These are phyloP conservation scores for Glyptemys insculpta DNA, from an alignment of 2,797 vertebrate genomes.

Conservation along the genomic window DNA sequence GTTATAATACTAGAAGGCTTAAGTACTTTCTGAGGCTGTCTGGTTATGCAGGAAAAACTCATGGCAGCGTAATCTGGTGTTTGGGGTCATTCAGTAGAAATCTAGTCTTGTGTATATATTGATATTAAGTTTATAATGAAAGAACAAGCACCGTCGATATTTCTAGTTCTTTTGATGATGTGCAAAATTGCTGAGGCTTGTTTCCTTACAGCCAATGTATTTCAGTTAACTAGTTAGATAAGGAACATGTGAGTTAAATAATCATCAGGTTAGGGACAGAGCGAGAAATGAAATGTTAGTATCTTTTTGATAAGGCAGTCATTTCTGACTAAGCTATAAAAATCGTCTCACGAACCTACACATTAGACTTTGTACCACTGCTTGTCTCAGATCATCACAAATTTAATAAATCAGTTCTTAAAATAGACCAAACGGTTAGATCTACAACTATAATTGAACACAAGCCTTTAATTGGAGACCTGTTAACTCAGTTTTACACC, in stretches of 20 bases:
- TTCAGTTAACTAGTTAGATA: background rate
- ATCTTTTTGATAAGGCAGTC: background rate
- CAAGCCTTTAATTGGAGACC: background rate
- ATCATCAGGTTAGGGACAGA: fast-evolving
- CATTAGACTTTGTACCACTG: background rate
- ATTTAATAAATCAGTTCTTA: background rate
- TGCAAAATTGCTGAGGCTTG: background rate
- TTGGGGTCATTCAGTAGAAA: background rate
- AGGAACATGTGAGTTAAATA: background rate
- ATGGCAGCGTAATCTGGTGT: background rate
- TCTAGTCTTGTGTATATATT: background rate
- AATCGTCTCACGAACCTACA: background rate
- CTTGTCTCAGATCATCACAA: background rate
- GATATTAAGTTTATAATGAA: background rate
- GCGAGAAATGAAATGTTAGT: background rate
- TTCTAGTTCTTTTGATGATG: background rate
- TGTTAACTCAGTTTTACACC: background rate
- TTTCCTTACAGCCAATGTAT: background rate
- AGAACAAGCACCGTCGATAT: background rate
- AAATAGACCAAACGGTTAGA: background rate
- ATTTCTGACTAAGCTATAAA: background rate
- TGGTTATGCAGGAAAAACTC: background rate
- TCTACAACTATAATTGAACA: background rate
- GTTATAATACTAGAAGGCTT: background rate
- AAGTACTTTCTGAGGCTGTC: background rate